Evolutionary conservation across 2,113 vertebrate species (phyloP), one percentile per base, ranked within the genome.

Genomic region (Himantopus leucocephalus): DNA sequence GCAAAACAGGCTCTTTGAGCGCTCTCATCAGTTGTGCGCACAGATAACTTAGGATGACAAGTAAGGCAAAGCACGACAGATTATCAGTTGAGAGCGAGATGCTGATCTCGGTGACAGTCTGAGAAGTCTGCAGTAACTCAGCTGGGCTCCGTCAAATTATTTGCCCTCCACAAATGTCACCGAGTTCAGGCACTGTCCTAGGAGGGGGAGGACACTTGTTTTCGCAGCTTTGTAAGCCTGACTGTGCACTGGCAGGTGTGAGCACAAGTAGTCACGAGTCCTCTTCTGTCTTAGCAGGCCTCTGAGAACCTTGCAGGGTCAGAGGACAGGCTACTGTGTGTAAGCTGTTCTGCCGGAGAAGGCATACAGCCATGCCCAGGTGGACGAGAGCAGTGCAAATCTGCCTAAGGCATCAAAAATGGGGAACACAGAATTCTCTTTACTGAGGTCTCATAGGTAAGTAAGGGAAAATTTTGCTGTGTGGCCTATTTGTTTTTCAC

Each of bases 41-140:
- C 50, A 92, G 88, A 93, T 90, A 94, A 92, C 39, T 15, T 35
- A 48, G 90, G 45, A 62, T 30, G 34, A 88, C 74, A 93, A 82
- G 58, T 21, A 60, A 94, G 35, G 77, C 58, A 85, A 73, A 93
- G 50, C 63, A 79, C 35, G 73, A 23, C 17, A 37, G 81, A 66
- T 90, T 80, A 77, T 80, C 94, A 86, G 45, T 30, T 5, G 7
- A 92, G 75, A 81, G 60, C 48, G 79, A 92, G 75, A 92, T 77
- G 72, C 75, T 73, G 79, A 72, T 94, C 67, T 92, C 0, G 0
- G 59, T 86, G 79, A 91, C 82, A 88, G 41, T 77, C 59, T 3
- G 9, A 91, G 89, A 66, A 80, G 67, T 76, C 78, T 95, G 58
- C 53, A 83, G 48, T 21, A 45, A 88, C 62, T 93, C 90, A 79